These are phyloP conservation scores for Panthera leo DNA, from an alignment of 2,113 vertebrate species.

Conservation along the genomic window DNA sequence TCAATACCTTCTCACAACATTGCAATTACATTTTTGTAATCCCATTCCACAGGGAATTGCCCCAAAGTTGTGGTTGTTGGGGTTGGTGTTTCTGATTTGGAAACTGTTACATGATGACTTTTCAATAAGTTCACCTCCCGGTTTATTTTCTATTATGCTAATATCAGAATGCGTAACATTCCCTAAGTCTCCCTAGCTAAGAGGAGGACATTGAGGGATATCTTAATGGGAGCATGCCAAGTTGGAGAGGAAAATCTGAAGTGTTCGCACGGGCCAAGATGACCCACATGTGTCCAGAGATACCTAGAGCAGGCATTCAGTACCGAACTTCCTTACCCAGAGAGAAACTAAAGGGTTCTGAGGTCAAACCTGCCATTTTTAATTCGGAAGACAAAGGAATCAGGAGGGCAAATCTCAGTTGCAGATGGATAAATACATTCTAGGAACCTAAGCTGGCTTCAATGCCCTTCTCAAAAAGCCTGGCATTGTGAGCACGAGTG, in stretches of 20 bases:
- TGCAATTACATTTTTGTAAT: neutral
- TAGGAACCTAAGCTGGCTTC: neutral
- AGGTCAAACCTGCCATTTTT: neutral
- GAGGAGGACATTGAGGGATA: neutral
- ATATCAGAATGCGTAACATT: neutral
- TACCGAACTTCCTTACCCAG: neutral
- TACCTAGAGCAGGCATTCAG: neutral
- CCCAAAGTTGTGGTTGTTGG: neutral
- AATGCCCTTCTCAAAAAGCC: neutral
- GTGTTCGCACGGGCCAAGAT: neutral
- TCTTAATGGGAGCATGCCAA: neutral
- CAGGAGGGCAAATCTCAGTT: neutral
- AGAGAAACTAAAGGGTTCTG: neutral
- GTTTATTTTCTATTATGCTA: neutral
- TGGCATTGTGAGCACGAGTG: neutral
- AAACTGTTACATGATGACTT: neutral
- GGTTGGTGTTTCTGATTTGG: neutral
- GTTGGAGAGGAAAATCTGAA: neutral
- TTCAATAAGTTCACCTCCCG: neutral
- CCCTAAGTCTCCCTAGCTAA: neutral
- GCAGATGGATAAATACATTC: neutral
- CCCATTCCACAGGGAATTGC: neutral
- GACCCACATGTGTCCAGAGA: neutral
- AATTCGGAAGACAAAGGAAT: neutral
- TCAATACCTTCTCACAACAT: neutral